A percentile compares a stretch with the other conserved stretches of the same genome.
Evolutionary conservation across 2,888 invertebrate species (phyloP).

Genomic region (Penaeus monodon): DNA sequence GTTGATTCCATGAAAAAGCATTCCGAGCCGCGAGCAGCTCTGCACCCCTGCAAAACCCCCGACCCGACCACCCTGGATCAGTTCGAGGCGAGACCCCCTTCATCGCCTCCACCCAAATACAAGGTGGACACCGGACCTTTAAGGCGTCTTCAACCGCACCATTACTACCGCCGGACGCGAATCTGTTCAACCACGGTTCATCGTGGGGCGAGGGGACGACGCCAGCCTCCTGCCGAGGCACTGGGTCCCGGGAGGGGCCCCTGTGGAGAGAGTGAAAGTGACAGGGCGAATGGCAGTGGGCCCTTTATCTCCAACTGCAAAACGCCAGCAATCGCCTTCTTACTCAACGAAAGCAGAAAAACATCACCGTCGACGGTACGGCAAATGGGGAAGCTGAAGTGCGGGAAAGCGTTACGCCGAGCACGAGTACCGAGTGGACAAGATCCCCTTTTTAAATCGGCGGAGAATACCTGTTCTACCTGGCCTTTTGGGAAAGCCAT

Average conservation of each 20-base stretch:
- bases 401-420: slow-evolving; percentile 24
- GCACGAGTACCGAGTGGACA: not conserved
- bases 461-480: slow-evolving; percentile 47
- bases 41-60: slow-evolving; percentile 16
- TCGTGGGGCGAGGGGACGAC: slow-evolving; percentile 7
- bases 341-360: slow-evolving; percentile 5
- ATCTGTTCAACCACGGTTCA: slow-evolving; percentile 42
- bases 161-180: slow-evolving; percentile 38
- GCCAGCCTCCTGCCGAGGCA: not conserved
- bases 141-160: slow-evolving; percentile 41
- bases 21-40: not conserved
- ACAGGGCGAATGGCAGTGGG: slow-evolving; percentile 3
- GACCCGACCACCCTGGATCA: slow-evolving; percentile 14
- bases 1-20: not conserved
- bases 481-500: slow-evolving; percentile 60
- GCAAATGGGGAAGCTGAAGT: slow-evolving; percentile 46
- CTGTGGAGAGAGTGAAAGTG: not conserved
- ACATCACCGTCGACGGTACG: slow-evolving; percentile 28
- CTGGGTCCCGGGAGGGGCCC: not conserved
- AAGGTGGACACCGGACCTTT: not conserved
- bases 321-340: slow-evolving; percentile 21
- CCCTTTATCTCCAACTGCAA: slow-evolving; percentile 51
- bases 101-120: not conserved
- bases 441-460: slow-evolving; percentile 26
- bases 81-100: not conserved